These are phyloP conservation scores for Jacana jacana DNA, from an alignment of 2,113 vertebrate genomes.

Conservation along the genomic window DNA sequence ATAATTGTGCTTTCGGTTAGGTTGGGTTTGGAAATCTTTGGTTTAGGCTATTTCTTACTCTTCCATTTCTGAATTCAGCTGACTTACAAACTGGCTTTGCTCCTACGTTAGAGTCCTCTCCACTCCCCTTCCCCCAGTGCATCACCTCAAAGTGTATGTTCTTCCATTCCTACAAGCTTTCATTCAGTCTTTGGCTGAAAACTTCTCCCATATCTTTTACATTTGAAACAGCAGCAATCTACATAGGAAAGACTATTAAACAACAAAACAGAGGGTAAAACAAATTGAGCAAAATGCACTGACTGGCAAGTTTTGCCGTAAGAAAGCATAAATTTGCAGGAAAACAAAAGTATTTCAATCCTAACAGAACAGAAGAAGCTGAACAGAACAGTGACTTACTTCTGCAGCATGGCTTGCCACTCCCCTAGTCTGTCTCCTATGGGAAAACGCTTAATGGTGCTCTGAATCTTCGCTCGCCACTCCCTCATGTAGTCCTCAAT, in stretches of 20 bases:
- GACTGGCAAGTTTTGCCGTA: not conserved
- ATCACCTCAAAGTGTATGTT: not conserved
- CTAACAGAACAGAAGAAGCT: not conserved
- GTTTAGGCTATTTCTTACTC: not conserved
- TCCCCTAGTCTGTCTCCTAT: conserved; percentile 94
- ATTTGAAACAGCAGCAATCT: not conserved
- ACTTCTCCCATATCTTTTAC: not conserved
- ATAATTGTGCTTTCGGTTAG: not conserved
- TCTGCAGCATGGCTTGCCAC: conserved; percentile 98
- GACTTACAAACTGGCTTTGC: not conserved
- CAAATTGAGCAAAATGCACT: not conserved
- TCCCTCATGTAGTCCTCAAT: conserved; percentile 99
- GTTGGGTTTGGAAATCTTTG: not conserved
- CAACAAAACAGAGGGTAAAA: not conserved
- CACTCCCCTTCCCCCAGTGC: not conserved
- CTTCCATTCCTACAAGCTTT: not conserved
- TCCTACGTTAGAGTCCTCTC: not conserved
- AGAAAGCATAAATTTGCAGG: not conserved
- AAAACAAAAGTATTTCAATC: not conserved
- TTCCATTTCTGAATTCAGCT: not conserved
- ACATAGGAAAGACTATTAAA: not conserved
- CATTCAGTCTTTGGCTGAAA: not conserved
- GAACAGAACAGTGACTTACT: conserved; percentile 77
- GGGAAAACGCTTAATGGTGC: conserved; percentile 94
- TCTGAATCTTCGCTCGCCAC: conserved; percentile 95